Base-by-base conservation (phyloP, 1,140 invertebrate genomes). In the Kradibia gibbosae region DNA sequence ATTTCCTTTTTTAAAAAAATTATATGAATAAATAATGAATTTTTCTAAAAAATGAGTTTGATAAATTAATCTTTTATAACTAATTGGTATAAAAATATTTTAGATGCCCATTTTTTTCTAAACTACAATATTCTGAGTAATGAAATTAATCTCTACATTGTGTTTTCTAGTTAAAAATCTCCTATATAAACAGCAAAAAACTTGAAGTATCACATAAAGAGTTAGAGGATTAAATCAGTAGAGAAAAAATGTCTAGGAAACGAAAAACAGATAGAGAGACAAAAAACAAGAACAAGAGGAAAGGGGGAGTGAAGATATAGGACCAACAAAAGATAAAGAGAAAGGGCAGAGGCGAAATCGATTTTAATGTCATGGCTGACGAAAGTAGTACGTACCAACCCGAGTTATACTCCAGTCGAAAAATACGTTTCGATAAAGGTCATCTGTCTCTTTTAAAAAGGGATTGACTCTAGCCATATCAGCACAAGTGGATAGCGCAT, bases 361-460 rank as follows among this genome's bases (percentile, higher is more conserved):
- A 74, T 81, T 77, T 72, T 73, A 81, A 83, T 67, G 78, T 17
- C 78, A 48, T 39, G 25, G 55, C 45, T 71, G 80, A 82, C 76
- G 81, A 84, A 84, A 80, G 67, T 70, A 73, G 77, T 65, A 80
- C 62, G 72, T 78, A 39, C n/a, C 67, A 71, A 70, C 72, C 53
- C 45, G 28, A 84, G 76, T 71, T 76, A 82, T 83, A 75, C 65
- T 80, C 79, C 60, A 78, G 72, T 57, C 62, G 62, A 53, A 75
- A 76, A 71, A 62, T 67, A 81, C 79, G 72, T 72, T 72, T 71
- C 71, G 82, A 83, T 83, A 83, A 83, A 83, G 83, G 85, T 82
- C 85, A 86, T 88, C 84, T 84, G 87, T 88, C 86, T 88, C 85
- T 84, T 85, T 88, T 88, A 88, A 88, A 88, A 88, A 86, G 86